Conservation (phyloP, 2,113 vertebrate species). For the Vicugna pacos region DNA sequence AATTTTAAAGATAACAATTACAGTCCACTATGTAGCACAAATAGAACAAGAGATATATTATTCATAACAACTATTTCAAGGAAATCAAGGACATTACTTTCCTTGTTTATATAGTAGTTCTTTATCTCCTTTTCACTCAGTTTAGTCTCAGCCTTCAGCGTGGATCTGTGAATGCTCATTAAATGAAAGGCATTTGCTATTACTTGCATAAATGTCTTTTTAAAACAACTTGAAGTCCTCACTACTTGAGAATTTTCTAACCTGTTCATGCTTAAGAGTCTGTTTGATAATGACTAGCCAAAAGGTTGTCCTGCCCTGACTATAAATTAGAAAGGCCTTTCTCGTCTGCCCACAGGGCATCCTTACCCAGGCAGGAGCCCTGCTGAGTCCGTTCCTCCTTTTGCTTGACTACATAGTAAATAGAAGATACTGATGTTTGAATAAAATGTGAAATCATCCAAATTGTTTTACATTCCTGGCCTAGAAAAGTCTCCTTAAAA, state of each 20-base stretch:
- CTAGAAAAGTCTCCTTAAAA: constrained; percentile 69
- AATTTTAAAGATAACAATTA: constrained; percentile 54
- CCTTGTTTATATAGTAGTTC: background rate
- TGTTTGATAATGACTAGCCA: constrained; percentile 60
- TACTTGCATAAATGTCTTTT: constrained; percentile 71
- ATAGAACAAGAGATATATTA: constrained; percentile 66
- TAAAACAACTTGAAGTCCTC: constrained; percentile 72
- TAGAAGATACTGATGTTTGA: constrained; percentile 54
- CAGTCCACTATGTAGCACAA: constrained; percentile 37
- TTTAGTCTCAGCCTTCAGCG: constrained; percentile 65
- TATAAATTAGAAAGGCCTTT: constrained; percentile 59
- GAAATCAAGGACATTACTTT: constrained; percentile 50
- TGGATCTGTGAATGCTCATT: constrained; percentile 59
- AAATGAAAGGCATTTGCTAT: constrained; percentile 60
- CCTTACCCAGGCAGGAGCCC: background rate
- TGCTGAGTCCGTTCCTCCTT: constrained; percentile 2
- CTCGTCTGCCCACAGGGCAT: constrained; percentile 26
- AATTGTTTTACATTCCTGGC: constrained; percentile 50
- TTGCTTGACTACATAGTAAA: constrained; percentile 64
- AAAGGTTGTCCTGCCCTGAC: constrained; percentile 61
- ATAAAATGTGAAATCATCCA: constrained; percentile 66
- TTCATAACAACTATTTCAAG: constrained; percentile 65
- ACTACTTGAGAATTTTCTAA: constrained; percentile 79
- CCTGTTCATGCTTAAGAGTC: constrained; percentile 73
- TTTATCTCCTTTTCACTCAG: constrained; percentile 66